Evolutionary conservation across 1,140 invertebrate species (phyloP).

Genomic region (Drosophila teissieri): DNA sequence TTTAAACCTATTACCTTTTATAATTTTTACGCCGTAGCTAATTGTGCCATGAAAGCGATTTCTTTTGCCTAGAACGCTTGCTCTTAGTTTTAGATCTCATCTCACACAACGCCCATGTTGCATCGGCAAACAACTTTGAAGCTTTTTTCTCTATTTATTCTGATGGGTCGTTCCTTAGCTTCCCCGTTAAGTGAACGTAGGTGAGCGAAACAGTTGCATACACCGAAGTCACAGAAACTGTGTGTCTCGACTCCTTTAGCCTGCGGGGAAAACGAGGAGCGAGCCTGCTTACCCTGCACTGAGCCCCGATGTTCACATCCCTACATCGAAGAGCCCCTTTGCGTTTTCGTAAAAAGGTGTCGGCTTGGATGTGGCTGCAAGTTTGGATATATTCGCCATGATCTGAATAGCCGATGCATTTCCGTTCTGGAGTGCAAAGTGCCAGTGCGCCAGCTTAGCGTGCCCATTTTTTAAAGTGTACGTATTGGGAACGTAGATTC

Average conservation of each 20-base stretch:
- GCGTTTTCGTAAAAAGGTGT: slow-evolving; percentile 4
- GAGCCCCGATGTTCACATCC: slow-evolving; percentile 38
- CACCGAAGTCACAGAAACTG: neutral
- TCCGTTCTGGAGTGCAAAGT: neutral
- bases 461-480: neutral
- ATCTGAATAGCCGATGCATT: slow-evolving; percentile 37
- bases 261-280: slow-evolving; percentile 54
- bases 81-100: slow-evolving; percentile 5
- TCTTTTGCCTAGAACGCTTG: slow-evolving; percentile 27
- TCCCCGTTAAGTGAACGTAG: slow-evolving; percentile 18
- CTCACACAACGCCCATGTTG: slow-evolving; percentile 13
- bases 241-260: slow-evolving; percentile 11
- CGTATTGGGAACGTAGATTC: no score
- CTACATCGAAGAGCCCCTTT: neutral
- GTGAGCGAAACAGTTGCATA: slow-evolving; percentile 15
- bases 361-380: slow-evolving; percentile 52
- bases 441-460: neutral
- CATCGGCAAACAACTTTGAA: neutral
- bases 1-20: no score
- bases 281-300: slow-evolving; percentile 39
- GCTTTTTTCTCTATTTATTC: slow-evolving; percentile 1
- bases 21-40: slow-evolving; percentile 24
- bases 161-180: neutral
- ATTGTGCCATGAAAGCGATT: slow-evolving; percentile 42
- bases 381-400: slow-evolving; percentile 49